Conservation (phyloP, 2,797 vertebrate species). For the Rhynchonycteris naso region DNA sequence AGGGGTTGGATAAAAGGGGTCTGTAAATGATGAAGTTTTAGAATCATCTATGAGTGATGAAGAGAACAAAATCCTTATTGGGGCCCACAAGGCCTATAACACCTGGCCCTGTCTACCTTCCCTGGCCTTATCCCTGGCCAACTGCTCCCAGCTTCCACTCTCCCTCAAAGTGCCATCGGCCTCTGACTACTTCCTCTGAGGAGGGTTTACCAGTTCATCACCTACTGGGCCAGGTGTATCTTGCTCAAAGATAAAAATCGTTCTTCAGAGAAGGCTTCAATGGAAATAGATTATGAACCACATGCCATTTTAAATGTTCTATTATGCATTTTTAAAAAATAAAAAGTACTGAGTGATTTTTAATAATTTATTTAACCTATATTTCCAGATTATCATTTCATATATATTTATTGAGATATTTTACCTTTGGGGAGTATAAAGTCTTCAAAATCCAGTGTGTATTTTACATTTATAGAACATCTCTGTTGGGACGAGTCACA, state of each 20-base stretch:
- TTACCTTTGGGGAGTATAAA: not conserved
- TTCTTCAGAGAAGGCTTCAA: not conserved
- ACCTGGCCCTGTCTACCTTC: not conserved
- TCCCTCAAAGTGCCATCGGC: not conserved
- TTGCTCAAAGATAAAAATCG: not conserved
- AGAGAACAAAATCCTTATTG: conserved; percentile 2
- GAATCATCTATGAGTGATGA: not conserved
- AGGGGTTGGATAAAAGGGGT: not conserved
- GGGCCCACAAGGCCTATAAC: not conserved
- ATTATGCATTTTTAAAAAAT: not conserved
- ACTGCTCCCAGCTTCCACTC: not conserved
- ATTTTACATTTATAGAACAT: not conserved
- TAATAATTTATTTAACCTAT: conserved; percentile 14
- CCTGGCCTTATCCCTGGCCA: not conserved
- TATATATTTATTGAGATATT: not conserved
- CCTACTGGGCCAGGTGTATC: not conserved
- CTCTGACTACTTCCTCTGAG: not conserved
- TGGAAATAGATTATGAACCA: not conserved
- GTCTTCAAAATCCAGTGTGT: not conserved
- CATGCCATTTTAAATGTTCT: not conserved
- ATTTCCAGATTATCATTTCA: not conserved
- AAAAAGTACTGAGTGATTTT: not conserved
- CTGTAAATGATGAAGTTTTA: not conserved
- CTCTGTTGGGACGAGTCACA: not conserved
- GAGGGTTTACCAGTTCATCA: not conserved